Conservation (phyloP, 37 sponge, comb jelly and placozoan species). For the Ianthella basta region DNA sequence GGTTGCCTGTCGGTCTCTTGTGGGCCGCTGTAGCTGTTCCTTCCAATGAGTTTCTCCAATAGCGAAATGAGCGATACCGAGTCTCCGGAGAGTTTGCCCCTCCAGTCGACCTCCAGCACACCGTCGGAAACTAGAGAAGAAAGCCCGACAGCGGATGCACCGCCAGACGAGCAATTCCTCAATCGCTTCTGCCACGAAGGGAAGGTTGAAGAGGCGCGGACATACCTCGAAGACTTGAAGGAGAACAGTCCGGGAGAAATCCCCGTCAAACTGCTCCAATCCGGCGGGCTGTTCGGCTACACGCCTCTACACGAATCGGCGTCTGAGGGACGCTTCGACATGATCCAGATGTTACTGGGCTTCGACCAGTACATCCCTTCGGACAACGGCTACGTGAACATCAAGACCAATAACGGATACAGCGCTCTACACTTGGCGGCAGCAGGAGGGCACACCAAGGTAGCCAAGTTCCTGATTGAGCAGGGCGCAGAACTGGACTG, state of each 20-base stretch:
- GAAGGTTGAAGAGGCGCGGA: not conserved
- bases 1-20: too few species aligned
- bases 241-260: not conserved
- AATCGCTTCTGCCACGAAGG: not conserved
- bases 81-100: too few species aligned
- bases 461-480: conserved; percentile 19
- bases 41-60: too few species aligned
- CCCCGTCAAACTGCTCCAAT: conserved; percentile 40
- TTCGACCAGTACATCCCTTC: not conserved
- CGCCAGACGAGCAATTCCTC: conserved; percentile 21
- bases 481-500: conserved; percentile 28
- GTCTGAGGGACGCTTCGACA: conserved; percentile 55
- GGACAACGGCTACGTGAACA: conserved; percentile 59
- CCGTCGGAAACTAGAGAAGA: too few species aligned
- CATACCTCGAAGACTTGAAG: not conserved
- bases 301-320: conserved; percentile 87
- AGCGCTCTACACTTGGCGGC: conserved; percentile 52
- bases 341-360: conserved; percentile 57
- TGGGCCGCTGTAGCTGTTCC: too few species aligned
- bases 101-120: too few species aligned
- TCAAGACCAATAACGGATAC: conserved; percentile 72
- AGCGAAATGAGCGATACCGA: too few species aligned
- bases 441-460: conserved; percentile 29
- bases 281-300: conserved; percentile 87
- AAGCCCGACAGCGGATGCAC: not conserved